Evolutionary conservation across 2,113 vertebrate genomes (phyloP).

Genomic region (Sapajus apella): DNA sequence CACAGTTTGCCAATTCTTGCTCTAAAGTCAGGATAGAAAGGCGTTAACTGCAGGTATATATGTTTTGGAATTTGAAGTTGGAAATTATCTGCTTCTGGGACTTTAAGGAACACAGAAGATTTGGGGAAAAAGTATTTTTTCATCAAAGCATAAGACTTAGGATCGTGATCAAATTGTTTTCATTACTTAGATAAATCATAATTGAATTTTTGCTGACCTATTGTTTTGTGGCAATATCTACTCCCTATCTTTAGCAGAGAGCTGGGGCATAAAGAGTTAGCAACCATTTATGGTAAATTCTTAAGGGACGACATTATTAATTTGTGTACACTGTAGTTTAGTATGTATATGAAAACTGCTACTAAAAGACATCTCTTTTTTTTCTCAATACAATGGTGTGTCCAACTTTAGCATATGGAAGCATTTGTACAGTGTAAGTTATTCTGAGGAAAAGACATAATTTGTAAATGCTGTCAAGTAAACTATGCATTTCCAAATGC

Average conservation of each 20-base stretch:
- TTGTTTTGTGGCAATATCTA: constrained; percentile 23
- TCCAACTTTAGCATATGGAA: constrained; percentile 72
- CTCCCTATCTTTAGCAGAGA: neutral
- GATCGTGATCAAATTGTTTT: constrained; percentile 40
- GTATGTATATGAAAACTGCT: constrained; percentile 6
- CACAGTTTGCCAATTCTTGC: neutral
- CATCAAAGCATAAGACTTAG: neutral
- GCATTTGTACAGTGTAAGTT: constrained; percentile 51
- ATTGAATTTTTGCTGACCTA: constrained; percentile 5
- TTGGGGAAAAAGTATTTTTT: neutral
- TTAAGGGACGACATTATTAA: constrained; percentile 55
- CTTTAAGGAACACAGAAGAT: neutral
- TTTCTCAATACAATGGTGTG: neutral
- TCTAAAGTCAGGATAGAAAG: neutral
- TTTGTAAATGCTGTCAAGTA: constrained; percentile 74
- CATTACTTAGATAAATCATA: constrained; percentile 24
- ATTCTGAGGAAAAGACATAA: constrained; percentile 58
- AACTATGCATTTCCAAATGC: constrained; percentile 42
- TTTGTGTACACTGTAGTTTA: neutral
- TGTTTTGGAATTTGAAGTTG: constrained; percentile 30
- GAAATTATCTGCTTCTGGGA: neutral
- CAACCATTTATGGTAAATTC: constrained; percentile 40
- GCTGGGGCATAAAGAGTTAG: constrained; percentile 12
- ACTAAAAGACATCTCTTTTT: constrained; percentile 20
- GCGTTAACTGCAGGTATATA: neutral